Conservation (phyloP, 2,888 invertebrate species). For the Muscina levida region DNA sequence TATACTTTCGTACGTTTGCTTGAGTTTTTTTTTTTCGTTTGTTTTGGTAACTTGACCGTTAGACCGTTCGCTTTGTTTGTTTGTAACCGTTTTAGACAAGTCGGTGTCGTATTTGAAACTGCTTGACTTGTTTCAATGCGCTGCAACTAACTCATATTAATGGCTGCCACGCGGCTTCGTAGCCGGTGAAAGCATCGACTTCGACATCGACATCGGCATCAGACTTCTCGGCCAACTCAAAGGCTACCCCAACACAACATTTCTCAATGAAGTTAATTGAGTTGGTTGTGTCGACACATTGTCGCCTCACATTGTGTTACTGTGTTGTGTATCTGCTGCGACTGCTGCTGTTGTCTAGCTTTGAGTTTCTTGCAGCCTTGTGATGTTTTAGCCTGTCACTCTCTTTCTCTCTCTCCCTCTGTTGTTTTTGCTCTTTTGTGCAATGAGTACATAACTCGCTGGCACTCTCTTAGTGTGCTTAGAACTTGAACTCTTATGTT, state of each 20-base stretch:
- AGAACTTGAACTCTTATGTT: neutral
- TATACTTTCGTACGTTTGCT: neutral
- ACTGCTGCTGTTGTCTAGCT: too few species aligned
- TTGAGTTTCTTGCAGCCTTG: constrained; percentile 1
- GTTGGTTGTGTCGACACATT: constrained; percentile 24
- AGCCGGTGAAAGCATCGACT: neutral
- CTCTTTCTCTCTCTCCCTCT: constrained; percentile 9
- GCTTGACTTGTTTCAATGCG: constrained; percentile 10
- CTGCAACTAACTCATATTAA: constrained; percentile 6
- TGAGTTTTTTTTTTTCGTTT: constrained; percentile 5
- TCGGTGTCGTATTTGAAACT: constrained; percentile 13
- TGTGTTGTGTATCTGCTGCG: neutral
- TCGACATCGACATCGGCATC: constrained; percentile 16
- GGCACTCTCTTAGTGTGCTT: neutral
- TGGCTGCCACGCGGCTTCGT: neutral
- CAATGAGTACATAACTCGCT: neutral
- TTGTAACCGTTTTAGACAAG: neutral
- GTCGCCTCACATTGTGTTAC: neutral
- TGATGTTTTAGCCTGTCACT: neutral
- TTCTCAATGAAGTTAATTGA: constrained; percentile 63
- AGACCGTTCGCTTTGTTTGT: constrained; percentile 18
- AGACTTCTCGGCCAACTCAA: neutral
- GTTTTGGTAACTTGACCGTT: neutral
- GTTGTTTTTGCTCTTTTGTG: neutral
- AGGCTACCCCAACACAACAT: neutral